Conservation (phyloP, 2,113 vertebrate species). For the Cynoglossus semilaevis region DNA sequence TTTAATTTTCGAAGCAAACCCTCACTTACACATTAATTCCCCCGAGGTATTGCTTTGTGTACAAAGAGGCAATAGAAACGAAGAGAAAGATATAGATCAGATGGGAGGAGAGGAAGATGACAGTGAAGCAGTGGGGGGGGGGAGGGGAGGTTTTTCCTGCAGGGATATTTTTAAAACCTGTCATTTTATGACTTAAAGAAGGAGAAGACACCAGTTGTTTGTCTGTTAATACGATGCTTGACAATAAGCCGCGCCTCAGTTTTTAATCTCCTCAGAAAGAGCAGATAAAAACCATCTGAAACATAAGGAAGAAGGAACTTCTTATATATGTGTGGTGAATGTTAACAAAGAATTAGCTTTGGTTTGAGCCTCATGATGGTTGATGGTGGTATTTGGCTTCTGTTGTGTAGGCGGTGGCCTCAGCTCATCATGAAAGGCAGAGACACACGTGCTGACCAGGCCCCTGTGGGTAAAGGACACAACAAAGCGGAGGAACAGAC, state of each 20-base stretch:
- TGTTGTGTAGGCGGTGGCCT: background rate
- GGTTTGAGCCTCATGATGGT: too few species aligned
- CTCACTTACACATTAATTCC: slow-evolving; percentile 52
- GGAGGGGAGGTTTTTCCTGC: background rate
- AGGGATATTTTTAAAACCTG: background rate
- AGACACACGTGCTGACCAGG: slow-evolving; percentile 19
- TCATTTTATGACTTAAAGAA: background rate
- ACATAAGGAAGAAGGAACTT: too few species aligned
- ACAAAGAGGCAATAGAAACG: slow-evolving; percentile 11
- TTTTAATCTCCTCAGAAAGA: background rate
- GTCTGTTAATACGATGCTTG: background rate
- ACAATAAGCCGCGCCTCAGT: background rate
- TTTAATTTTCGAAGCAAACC: slow-evolving; percentile 63
- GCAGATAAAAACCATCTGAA: too few species aligned
- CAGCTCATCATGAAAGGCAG: background rate
- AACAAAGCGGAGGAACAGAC: slow-evolving; percentile 21
- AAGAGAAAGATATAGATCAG: slow-evolving; percentile 27
- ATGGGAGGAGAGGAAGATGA: slow-evolving; percentile 12
- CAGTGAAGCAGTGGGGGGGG: background rate
- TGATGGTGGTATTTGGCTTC: too few species aligned
- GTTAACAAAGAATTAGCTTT: too few species aligned
- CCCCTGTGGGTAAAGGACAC: slow-evolving; percentile 15
- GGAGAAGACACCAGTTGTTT: background rate
- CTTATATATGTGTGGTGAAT: background rate
- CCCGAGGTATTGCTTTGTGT: slow-evolving; percentile 42